Base-by-base conservation (phyloP, 2,888 invertebrate species). In the Cheiracanthium punctorium region DNA sequence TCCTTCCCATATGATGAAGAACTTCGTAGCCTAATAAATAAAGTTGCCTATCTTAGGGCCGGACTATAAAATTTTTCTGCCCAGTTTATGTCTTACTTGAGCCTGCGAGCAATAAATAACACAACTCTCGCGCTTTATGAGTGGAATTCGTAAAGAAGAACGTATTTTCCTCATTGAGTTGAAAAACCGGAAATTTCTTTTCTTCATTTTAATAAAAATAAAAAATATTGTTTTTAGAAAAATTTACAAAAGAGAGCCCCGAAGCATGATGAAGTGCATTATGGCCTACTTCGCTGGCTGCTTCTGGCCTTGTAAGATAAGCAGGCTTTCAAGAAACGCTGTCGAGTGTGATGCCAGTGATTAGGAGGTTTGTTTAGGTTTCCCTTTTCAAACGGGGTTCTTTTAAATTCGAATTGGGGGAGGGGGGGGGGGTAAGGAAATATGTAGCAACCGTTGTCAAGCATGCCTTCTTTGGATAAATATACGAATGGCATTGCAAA, bases 121-220 rank as follows among this genome's bases (percentile, higher is more conserved):
- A 37, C n/a, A n/a, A 37, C 37, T 37, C 37, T 10, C 37, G 4
- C 37, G 10, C 37, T 10, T 37, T 37, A 37, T 37, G 37, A 48
- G 17, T 2, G 2, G 17, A 2, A 48, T 10, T 48, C 14, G 17
- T n/a, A n/a, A 17, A 48, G 14, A 10, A 7, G 17, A 12, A 48
- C 43, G 17, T 10, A 17, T 48, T 48, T 48, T 17, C 43, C 14
- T 48, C 5, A 12, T 48, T 17, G 32, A 71, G 71, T 65, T 14
- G 76, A 82, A 82, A 76, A 75, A 82, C 76, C 71, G 76, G 76
- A 82, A 76, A 52, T 24, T 70, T 75, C 29, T 33, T 28, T 75
- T 75, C 10, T 41, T 28, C 1, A 24, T 37, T 75, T 29, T 65
- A 10, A 32, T 37, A 14, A 17, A 48, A 17, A 48, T 17, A 2